Evolutionary conservation across 2,888 invertebrate species (phyloP), one percentile per base, ranked within the genome.

Genomic region (Diarsia brunnea): DNA sequence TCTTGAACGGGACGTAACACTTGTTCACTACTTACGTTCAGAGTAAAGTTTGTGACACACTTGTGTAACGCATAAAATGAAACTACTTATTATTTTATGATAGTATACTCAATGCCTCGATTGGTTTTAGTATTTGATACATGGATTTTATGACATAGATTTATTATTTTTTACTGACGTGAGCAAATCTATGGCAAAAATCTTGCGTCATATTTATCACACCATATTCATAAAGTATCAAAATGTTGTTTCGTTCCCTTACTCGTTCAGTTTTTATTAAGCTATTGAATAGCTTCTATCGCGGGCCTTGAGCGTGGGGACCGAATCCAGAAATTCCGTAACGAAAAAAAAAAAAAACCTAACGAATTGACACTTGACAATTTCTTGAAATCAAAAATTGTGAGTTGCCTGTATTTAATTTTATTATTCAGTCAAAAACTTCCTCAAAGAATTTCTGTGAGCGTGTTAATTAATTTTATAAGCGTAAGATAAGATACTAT

Each of bases 11-110:
- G 43, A 24, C 63, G 43, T 63, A 82, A 85, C 81, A 80, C 84
- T 83, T 88, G 75, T 74, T 77, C 77, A 61, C 65, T 83, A 78
- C 78, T 75, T 80, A 77, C 58, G 76, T 78, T 75, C 69, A 47
- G 51, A 31, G 70, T 75, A 69, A 71, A 73, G 81, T 49, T 80
- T 19, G 73, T 47, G 65, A 66, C 55, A 81, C 67, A 73, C 80
- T 73, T 51, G 69, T 69, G 47, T 66, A 14, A 63, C 24, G 12
- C 74, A 67, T 65, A 64, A 75, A 68, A 55, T 49, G 43, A 63
- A 69, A 53, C 64, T 65, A 65, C 60, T 76, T 66, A 69, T 49
- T n/a, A 75, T 66, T 81, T 67, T 81, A 81, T 73, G 64, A 64
- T 79, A 53, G 64, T 78, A 31, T 78, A 65, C 38, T 65, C 43